These are phyloP conservation scores for Eubasilissa regina DNA, from an alignment of 1,140 invertebrate species.

Conservation along the genomic window DNA sequence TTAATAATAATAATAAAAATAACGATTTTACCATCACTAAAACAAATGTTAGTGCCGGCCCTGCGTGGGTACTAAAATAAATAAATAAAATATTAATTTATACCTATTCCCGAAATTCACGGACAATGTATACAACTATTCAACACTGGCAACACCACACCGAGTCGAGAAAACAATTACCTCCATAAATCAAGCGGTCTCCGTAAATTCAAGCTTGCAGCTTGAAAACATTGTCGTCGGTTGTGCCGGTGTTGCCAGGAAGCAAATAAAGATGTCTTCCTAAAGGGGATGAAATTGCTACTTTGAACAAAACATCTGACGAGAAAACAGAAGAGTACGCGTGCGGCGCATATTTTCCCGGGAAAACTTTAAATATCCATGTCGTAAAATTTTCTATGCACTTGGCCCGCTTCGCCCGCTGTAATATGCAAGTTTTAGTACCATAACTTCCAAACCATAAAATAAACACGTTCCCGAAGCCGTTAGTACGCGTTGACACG, in stretches of 20 bases:
- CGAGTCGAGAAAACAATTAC: conserved; percentile 1
- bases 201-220: neutral
- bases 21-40: too few relatives aligned
- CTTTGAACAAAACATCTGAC: conserved; percentile 36
- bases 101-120: too few relatives aligned
- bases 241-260: neutral
- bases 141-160: neutral
- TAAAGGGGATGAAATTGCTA: conserved; percentile 16
- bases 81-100: too few relatives aligned
- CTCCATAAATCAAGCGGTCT: conserved; percentile 7
- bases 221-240: conserved; percentile 10
- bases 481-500: neutral
- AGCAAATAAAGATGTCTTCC: conserved; percentile 21
- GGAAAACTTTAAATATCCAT: neutral
- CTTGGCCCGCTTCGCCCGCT: neutral
- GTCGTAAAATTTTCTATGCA: conserved; percentile 36
- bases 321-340: neutral
- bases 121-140: too few relatives aligned
- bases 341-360: neutral
- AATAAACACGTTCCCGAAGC: conserved; percentile 17
- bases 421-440: neutral
- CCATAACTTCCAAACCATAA: conserved; percentile 22
- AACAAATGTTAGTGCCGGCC: too few relatives aligned
- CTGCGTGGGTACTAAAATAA: too few relatives aligned
- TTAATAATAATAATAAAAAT: too few relatives aligned